Base-by-base conservation (phyloP, 2,888 invertebrate genomes). In the Ophioninae sp. region DNA sequence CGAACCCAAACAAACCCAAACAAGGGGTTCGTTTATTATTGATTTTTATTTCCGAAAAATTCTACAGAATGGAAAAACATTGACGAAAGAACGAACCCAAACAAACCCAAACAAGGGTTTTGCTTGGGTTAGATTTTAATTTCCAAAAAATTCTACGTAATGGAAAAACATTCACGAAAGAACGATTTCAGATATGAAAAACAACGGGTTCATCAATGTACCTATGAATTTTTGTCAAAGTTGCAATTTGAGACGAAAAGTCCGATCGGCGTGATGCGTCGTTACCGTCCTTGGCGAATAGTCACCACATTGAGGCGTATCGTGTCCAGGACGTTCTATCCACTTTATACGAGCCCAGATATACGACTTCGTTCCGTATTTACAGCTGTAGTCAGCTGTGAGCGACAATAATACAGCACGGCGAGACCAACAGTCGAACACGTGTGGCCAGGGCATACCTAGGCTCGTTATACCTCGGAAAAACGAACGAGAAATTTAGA, bases 381-480 rank as follows among this genome's bases (percentile, higher is more conserved):
- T 61, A 61, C 79, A 79, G 79, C 30, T 67, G 59, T 39, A 22
- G 58, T 20, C n/a, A 73, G 64, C 37, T 22, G 17, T 20, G 44
- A 72, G 67, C 63, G 73, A 72, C 64, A 69, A 79, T 67, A 75
- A 79, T 44, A 51, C 30, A 75, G 22, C 56, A 51, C 65, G 22
- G 41, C 20, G 65, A 51, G 64, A 82, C 82, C 71, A 69, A 82
- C 73, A 78, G 63, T 65, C 68, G 68, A 56, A 75, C 75, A 76
- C 63, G 71, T 82, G 79, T 72, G 79, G 30, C 1, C 79, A 74
- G 74, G 22, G 75, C 71, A 79, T 82, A 82, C 79, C 59, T 82
- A 76, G 75, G 82, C 82, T 82, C 82, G 82, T 79, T 82, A 79
- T 75, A 61, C n/a, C 59, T 69, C 37, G 41, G 22, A 30, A 61